A percentile compares a stretch with the other conserved stretches of the same genome.
Conservation (phyloP, 2,797 vertebrate genomes). For the Periparus ater region DNA sequence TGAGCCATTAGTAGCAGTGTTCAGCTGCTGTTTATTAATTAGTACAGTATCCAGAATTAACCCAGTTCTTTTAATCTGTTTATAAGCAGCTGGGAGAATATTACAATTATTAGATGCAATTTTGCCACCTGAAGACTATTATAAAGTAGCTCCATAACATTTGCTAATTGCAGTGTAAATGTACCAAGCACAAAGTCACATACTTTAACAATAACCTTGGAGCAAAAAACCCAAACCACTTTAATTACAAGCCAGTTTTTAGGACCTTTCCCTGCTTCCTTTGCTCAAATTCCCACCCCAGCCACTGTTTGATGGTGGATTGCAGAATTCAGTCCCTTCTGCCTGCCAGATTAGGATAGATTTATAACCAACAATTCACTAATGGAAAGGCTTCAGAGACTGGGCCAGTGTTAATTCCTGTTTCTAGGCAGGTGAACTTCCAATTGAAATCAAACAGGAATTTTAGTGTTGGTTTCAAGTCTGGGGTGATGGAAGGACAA, state of each 20-base stretch:
- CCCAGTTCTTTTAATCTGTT: conserved; percentile 46
- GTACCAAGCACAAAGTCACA: neutral
- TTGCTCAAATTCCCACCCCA: neutral
- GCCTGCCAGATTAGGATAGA: neutral
- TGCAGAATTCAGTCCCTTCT: neutral
- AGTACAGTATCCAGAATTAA: conserved; percentile 60
- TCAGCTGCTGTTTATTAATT: conserved; percentile 43
- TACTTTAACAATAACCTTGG: neutral
- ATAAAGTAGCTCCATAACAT: neutral
- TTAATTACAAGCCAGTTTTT: neutral
- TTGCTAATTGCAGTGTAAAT: conserved; percentile 29
- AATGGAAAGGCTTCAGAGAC: neutral
- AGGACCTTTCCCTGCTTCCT: neutral
- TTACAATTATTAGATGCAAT: conserved; percentile 10
- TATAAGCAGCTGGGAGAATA: conserved; percentile 49
- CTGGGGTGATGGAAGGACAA: neutral
- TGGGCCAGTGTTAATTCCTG: neutral
- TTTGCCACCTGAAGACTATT: conserved; percentile 57
- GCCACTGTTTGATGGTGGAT: neutral
- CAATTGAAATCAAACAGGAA: neutral
- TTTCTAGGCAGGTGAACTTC: neutral
- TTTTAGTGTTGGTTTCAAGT: neutral
- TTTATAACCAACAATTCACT: neutral
- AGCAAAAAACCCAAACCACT: neutral
- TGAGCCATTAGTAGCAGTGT: conserved; percentile 52